Evolutionary conservation across 1,140 invertebrate species (phyloP).

Genomic region (Aphaenogaster ashmeadi): DNA sequence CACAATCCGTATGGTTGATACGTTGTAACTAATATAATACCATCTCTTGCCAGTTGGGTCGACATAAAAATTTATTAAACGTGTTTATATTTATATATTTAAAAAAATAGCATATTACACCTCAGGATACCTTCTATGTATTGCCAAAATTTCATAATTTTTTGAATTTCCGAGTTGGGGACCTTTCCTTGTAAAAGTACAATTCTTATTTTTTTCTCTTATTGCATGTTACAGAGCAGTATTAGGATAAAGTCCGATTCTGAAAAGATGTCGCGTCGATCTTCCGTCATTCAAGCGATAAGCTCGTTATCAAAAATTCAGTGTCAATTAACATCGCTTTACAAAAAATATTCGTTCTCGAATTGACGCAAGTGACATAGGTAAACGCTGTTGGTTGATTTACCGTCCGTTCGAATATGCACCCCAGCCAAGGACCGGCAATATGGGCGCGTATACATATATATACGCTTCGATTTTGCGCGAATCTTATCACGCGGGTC

Average conservation of each 20-base stretch:
- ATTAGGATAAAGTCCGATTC: not conserved
- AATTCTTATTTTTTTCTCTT: not conserved
- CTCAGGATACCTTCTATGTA: too few relatives aligned
- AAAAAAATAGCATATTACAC: too few relatives aligned
- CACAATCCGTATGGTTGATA: too few relatives aligned
- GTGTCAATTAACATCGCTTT: not conserved
- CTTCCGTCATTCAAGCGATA: not conserved
- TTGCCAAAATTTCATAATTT: too few relatives aligned
- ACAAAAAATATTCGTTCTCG: not conserved
- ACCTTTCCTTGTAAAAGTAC: too few relatives aligned
- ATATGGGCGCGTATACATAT: not conserved
- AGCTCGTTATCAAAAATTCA: not conserved
- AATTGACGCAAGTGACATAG: not conserved
- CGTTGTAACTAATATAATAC: too few relatives aligned
- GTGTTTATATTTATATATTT: too few relatives aligned
- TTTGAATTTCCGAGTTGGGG: too few relatives aligned
- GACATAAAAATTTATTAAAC: too few relatives aligned
- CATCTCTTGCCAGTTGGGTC: too few relatives aligned
- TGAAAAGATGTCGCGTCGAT: not conserved
- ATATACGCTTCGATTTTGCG: not conserved
- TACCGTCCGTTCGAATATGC: not conserved
- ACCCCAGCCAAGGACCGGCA: not conserved
- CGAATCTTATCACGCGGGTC: slow-evolving; percentile 64
- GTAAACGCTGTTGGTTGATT: not conserved
- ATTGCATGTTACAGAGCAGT: not conserved